A percentile compares a stretch with the other conserved stretches of the same genome.
Evolutionary conservation across 2,113 vertebrate genomes (phyloP).

Genomic region (Daphoenositta chrysoptera): DNA sequence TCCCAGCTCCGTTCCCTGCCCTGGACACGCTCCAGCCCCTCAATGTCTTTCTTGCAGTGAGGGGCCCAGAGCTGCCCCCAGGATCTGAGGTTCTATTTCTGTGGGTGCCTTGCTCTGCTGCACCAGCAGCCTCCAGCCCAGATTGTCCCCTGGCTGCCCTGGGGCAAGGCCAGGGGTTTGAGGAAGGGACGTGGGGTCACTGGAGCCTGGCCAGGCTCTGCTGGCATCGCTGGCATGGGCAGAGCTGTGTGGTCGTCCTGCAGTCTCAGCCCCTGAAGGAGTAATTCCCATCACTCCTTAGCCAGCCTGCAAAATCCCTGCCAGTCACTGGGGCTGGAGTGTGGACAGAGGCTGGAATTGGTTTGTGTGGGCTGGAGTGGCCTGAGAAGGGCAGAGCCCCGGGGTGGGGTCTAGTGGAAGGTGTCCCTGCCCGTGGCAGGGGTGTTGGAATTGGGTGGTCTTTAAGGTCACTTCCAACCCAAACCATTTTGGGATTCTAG

Average conservation of each 20-base stretch:
- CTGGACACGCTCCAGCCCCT: fast-evolving
- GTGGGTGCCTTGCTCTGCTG: background rate
- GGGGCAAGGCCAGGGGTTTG: fast-evolving
- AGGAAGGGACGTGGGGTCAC: background rate
- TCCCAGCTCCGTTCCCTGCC: fast-evolving
- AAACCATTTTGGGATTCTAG: background rate
- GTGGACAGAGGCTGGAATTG: background rate
- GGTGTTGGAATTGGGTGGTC: background rate
- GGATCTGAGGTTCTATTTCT: background rate
- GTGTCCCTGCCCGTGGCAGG: background rate
- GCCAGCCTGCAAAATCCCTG: background rate
- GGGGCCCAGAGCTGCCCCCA: background rate
- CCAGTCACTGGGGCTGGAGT: background rate
- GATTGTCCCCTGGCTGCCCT: background rate
- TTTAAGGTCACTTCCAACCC: background rate
- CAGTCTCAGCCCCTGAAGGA: background rate
- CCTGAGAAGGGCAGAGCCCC: background rate
- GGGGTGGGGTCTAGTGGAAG: too few species aligned
- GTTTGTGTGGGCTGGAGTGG: background rate
- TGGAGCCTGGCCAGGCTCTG: background rate
- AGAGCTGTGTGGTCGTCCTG: background rate
- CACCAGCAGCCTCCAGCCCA: background rate
- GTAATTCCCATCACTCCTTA: background rate
- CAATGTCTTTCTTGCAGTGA: fast-evolving
- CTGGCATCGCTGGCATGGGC: background rate